A percentile compares a stretch with the other conserved stretches of the same genome.
Conservation (phyloP, 2,113 vertebrate species). For the Sitta europaea region DNA sequence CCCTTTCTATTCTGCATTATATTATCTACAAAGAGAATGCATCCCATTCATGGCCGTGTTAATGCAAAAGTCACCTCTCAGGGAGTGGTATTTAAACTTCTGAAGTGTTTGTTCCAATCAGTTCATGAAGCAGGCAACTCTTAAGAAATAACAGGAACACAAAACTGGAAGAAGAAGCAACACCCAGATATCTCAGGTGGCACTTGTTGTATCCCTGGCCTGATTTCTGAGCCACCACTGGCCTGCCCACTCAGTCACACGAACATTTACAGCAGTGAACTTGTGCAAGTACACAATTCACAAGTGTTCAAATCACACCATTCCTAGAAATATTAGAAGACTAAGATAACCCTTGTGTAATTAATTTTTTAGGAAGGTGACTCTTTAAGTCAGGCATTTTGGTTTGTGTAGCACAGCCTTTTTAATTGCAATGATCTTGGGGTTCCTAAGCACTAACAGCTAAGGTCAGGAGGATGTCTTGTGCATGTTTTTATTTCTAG, state of each 20-base stretch:
- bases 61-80: background rate
- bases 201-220: background rate
- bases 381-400: background rate
- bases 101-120: background rate
- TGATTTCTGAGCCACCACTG: background rate
- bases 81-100: background rate
- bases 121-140: background rate
- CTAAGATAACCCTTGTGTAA: background rate
- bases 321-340: background rate
- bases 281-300: background rate
- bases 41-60: background rate
- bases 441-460: background rate
- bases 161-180: background rate
- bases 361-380: background rate
- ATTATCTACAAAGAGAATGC: background rate
- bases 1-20: background rate
- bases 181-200: background rate
- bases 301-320: background rate
- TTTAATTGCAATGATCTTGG: background rate
- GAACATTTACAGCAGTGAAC: background rate
- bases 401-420: background rate
- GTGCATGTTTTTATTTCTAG: background rate
- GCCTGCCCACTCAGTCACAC: background rate
- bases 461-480: background rate
- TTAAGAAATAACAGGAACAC: background rate